These are phyloP conservation scores for Polyploca ridens DNA, from an alignment of 2,888 invertebrate species.

Conservation along the genomic window DNA sequence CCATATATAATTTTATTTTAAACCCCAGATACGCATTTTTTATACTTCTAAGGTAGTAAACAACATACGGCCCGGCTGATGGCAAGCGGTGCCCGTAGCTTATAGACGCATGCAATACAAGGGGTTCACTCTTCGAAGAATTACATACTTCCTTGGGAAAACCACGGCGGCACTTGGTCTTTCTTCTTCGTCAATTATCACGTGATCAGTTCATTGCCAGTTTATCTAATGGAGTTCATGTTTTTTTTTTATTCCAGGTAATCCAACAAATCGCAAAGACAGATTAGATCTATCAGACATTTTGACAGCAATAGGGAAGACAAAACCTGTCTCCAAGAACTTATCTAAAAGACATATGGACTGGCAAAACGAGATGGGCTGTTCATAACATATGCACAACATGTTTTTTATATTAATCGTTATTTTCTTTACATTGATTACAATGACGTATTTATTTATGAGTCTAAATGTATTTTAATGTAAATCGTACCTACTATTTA, in stretches of 20 bases:
- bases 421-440: not conserved
- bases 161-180: too few species aligned
- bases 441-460: not conserved
- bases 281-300: constrained; percentile 72
- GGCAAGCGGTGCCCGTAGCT: too few species aligned
- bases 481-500: constrained; percentile 6
- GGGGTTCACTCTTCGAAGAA: too few species aligned
- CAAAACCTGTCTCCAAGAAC: constrained; percentile 85
- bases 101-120: too few species aligned
- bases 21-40: too few species aligned
- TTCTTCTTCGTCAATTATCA: too few species aligned
- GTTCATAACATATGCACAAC: constrained; percentile 52
- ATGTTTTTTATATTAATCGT: too few species aligned
- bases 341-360: constrained; percentile 83
- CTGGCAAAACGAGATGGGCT: constrained; percentile 87
- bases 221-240: not conserved
- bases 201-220: too few species aligned
- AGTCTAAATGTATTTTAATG: not conserved
- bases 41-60: too few species aligned
- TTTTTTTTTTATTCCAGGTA: constrained; percentile 35
- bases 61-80: too few species aligned
- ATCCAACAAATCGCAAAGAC: constrained; percentile 63
- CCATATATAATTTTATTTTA: not conserved
- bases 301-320: constrained; percentile 78
- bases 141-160: too few species aligned